Evolutionary conservation across 2,888 invertebrate genomes (phyloP).

Genomic region (Drosophila parthenogenetica): DNA sequence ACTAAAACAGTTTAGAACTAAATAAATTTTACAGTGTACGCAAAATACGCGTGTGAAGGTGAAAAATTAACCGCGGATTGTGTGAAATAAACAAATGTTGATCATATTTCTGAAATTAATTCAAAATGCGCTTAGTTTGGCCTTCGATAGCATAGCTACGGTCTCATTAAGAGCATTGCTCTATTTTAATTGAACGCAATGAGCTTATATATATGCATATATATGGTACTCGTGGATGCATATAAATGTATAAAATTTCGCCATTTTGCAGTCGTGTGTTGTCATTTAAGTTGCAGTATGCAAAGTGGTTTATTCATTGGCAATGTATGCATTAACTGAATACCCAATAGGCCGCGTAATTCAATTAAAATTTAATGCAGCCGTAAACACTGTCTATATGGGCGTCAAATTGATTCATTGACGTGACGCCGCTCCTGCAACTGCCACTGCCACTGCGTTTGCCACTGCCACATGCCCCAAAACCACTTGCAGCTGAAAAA

Average conservation of each 20-base stretch:
- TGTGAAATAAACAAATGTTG: background rate
- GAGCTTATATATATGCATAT: too few species aligned
- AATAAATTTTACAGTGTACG: background rate
- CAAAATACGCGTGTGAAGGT: background rate
- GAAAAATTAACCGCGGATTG: background rate
- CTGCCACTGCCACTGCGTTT: background rate
- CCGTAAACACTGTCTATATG: constrained; percentile 41
- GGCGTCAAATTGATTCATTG: constrained; percentile 49
- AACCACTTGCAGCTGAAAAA: background rate
- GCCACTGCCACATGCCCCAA: background rate
- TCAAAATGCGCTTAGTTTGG: background rate
- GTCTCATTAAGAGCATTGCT: background rate
- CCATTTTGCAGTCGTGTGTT: background rate
- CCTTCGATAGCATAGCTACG: background rate
- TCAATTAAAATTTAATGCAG: constrained; percentile 65
- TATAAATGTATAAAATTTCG: background rate
- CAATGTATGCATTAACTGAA: constrained; percentile 26
- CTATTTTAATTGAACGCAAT: background rate
- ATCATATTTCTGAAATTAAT: background rate
- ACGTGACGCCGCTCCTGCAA: background rate
- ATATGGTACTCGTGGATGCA: too few species aligned
- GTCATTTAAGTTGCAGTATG: constrained; percentile 4
- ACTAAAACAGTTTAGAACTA: too few species aligned
- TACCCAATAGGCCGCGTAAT: constrained; percentile 39
- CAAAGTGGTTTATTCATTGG: constrained; percentile 18